These are phyloP conservation scores for Australoheros facetus DNA, from an alignment of 2,797 vertebrate genomes.

Conservation along the genomic window DNA sequence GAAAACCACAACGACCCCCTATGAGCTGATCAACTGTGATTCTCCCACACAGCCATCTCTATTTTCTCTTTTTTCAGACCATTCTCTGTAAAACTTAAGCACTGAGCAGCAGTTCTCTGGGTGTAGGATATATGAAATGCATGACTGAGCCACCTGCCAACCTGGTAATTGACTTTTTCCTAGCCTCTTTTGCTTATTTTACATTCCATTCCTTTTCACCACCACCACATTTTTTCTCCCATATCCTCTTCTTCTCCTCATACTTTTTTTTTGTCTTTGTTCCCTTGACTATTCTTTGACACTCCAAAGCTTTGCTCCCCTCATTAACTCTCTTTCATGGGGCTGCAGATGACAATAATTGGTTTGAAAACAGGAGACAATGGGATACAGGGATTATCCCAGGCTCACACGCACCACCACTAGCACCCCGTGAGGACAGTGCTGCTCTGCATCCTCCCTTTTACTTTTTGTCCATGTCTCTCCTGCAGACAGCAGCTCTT, in stretches of 20 bases:
- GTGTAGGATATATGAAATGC: conserved; percentile 34
- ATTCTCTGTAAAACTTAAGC: no score
- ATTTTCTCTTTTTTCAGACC: no score
- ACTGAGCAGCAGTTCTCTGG: background rate
- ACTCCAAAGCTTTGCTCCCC: conserved; percentile 73
- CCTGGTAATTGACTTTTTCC: conserved; percentile 45
- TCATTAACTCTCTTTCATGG: conserved; percentile 78
- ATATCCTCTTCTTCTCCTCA: conserved; percentile 33
- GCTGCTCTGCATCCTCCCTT: conserved; percentile 24
- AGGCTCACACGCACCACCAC: conserved; percentile 41
- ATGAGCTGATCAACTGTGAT: background rate
- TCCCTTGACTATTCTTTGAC: conserved; percentile 73
- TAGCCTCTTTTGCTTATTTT: conserved; percentile 36
- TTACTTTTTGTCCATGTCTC: conserved; percentile 31
- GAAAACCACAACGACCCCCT: no score
- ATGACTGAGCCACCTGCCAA: conserved; percentile 33
- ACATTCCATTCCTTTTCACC: conserved; percentile 43
- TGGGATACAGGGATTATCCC: conserved; percentile 75
- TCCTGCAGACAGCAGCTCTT: conserved; percentile 8
- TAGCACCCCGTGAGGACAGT: conserved; percentile 10
- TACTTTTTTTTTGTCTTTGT: conserved; percentile 51
- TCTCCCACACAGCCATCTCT: background rate
- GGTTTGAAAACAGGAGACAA: conserved; percentile 80
- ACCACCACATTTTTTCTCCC: conserved; percentile 18
- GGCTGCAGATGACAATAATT: conserved; percentile 78